Conservation (phyloP, 2,797 vertebrate species). For the Tiaroga cobitis region DNA sequence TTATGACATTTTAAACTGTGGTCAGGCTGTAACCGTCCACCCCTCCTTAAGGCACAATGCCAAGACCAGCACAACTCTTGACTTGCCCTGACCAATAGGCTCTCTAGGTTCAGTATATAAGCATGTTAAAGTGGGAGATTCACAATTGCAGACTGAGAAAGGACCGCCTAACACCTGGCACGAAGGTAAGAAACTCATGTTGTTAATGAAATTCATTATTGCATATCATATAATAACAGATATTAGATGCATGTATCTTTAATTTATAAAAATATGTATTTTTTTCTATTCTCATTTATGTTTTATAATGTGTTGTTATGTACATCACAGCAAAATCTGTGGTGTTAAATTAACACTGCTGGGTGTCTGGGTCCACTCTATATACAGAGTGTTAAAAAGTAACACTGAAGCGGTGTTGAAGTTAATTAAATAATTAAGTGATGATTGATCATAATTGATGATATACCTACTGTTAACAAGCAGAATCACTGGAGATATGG, state of each 20-base stretch:
- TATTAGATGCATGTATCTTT: neutral
- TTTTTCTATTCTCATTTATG: neutral
- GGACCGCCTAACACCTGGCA: neutral
- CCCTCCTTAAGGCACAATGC: neutral
- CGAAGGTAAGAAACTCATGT: conserved; percentile 6
- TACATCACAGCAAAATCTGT: too few species aligned
- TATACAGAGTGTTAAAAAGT: too few species aligned
- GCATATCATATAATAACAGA: neutral
- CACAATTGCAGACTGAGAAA: neutral
- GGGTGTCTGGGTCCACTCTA: too few species aligned
- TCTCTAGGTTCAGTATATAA: conserved; percentile 23
- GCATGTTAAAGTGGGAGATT: neutral
- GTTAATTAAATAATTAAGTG: too few species aligned
- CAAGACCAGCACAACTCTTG: neutral
- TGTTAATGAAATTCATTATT: neutral
- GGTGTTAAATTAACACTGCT: too few species aligned
- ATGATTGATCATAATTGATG: too few species aligned
- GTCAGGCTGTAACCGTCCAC: neutral
- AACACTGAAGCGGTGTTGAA: too few species aligned
- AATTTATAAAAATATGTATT: neutral
- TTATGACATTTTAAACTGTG: conserved; percentile 6
- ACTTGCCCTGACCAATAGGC: conserved; percentile 1
- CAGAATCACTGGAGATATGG: too few species aligned
- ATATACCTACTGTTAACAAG: too few species aligned
- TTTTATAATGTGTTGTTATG: neutral